Evolutionary conservation across 2,888 invertebrate genomes (phyloP).

Genomic region (Prosapia bicincta): DNA sequence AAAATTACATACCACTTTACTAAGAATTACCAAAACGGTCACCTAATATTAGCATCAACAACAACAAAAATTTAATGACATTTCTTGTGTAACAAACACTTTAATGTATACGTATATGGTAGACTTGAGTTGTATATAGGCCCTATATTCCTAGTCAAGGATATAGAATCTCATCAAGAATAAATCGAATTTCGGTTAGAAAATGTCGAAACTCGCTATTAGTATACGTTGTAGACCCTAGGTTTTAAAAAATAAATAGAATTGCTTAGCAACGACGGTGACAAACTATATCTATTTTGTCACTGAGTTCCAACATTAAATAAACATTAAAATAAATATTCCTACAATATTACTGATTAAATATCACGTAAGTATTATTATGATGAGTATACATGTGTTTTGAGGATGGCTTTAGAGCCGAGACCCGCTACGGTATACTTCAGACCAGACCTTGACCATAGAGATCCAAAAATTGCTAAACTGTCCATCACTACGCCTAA

Average conservation of each 20-base stretch:
- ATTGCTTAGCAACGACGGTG: neutral
- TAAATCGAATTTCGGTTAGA: neutral
- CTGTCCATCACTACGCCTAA: neutral
- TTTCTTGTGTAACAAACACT: constrained; percentile 34
- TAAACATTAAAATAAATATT: constrained; percentile 27
- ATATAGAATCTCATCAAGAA: neutral
- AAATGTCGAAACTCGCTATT: neutral
- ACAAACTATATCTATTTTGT: neutral
- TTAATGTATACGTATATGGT: constrained; percentile 37
- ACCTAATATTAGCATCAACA: constrained; percentile 31
- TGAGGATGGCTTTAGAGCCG: constrained; percentile 11
- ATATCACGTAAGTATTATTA: constrained; percentile 29
- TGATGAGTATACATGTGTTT: constrained; percentile 28
- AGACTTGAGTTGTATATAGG: constrained; percentile 19
- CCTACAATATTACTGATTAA: constrained; percentile 27
- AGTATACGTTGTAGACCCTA: neutral
- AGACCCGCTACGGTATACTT: constrained; percentile 21
- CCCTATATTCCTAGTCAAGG: constrained; percentile 11
- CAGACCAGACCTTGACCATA: constrained; percentile 11
- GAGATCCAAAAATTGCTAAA: constrained; percentile 12
- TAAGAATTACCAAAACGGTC: constrained; percentile 35
- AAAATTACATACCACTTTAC: constrained; percentile 23
- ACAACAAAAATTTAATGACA: constrained; percentile 14
- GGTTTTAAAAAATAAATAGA: neutral
- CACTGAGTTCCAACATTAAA: constrained; percentile 13